phyloP scores from a whole-genome alignment of 2,113 vertebrate species.

The Rhegmatorhina hoffmannsi region DNA sequence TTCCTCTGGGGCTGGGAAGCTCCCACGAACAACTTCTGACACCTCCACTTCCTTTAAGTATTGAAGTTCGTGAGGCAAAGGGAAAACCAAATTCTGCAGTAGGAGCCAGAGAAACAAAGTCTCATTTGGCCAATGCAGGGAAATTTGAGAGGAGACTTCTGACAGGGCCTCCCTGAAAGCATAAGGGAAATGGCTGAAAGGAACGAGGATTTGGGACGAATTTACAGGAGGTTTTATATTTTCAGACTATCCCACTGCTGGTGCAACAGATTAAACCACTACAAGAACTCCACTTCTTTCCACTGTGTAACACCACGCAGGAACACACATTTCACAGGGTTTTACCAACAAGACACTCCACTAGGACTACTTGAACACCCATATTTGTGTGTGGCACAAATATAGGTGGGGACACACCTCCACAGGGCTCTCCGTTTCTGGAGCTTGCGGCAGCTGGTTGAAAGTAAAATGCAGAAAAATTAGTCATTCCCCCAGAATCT shows the following conservation, averaged over 20 bases:
- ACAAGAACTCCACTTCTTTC: not conserved
- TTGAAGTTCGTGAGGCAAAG: not conserved
- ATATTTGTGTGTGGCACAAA: constrained; percentile 73
- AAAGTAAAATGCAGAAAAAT: constrained; percentile 80
- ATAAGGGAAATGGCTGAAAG: not conserved
- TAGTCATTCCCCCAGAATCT: constrained; percentile 49
- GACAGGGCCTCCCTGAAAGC: not conserved
- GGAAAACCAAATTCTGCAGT: not conserved
- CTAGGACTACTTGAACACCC: constrained; percentile 62
- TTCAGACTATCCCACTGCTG: not conserved
- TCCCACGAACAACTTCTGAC: not conserved
- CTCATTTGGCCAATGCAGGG: not conserved
- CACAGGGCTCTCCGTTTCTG: constrained; percentile 84
- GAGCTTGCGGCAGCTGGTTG: constrained; percentile 88
- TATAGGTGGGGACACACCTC: constrained; percentile 89
- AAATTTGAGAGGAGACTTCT: not conserved
- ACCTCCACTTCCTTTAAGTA: not conserved
- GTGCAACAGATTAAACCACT: not conserved
- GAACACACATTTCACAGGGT: constrained; percentile 30
- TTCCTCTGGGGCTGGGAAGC: not conserved
- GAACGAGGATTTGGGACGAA: not conserved
- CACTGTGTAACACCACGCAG: not conserved
- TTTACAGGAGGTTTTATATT: not conserved
- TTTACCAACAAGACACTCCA: constrained; percentile 52
- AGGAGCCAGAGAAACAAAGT: not conserved